These are phyloP conservation scores for Centropus unirufus DNA, from an alignment of 2,113 vertebrate genomes.

Conservation along the genomic window DNA sequence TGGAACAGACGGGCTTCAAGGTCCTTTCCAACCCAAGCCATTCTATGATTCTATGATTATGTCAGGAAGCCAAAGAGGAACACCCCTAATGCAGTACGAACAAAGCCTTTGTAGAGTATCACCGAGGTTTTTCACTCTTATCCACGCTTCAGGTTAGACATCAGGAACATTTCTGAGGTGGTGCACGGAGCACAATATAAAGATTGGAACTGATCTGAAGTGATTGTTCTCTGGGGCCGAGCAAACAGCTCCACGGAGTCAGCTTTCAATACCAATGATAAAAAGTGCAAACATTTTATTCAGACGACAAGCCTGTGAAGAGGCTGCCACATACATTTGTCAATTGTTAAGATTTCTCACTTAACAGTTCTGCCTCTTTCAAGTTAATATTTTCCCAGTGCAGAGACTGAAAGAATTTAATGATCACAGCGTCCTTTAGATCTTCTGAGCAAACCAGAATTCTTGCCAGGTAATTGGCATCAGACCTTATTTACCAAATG, in stretches of 20 bases:
- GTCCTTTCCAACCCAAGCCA: too few relatives aligned
- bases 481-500: constrained; percentile 51
- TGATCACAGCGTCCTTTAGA: constrained; percentile 31
- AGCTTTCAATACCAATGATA: constrained; percentile 52
- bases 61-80: not conserved
- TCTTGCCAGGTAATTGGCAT: constrained; percentile 47
- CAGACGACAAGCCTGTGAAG: constrained; percentile 34
- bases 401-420: constrained; percentile 53
- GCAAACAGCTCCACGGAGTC: constrained; percentile 11
- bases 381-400: constrained; percentile 55
- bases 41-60: too few relatives aligned
- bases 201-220: constrained; percentile 2
- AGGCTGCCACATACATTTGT: constrained; percentile 47
- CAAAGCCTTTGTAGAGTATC: not conserved
- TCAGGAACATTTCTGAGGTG: not conserved
- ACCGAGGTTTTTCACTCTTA: not conserved
- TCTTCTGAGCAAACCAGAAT: constrained; percentile 53
- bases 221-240: constrained; percentile 39
- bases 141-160: not conserved
- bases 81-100: not conserved
- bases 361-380: constrained; percentile 36
- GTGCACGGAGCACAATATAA: not conserved
- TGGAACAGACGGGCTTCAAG: too few relatives aligned
- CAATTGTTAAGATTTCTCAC: constrained; percentile 47
- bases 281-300: constrained; percentile 68